Evolutionary conservation across 2,797 vertebrate genomes (phyloP).

Genomic region (Aratinga solstitialis): DNA sequence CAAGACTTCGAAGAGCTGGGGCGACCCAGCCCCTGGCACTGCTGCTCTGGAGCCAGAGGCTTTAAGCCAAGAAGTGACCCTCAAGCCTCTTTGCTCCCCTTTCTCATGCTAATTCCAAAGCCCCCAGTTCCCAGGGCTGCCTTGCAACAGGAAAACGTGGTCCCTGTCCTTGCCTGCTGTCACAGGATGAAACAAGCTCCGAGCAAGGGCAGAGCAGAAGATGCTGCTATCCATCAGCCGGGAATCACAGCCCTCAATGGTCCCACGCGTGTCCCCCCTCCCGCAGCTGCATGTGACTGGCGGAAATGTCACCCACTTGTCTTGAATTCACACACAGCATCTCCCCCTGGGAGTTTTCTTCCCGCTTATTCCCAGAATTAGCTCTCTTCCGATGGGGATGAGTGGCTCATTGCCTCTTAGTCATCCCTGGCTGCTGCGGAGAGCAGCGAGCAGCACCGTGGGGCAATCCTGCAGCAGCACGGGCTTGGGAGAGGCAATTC

Average conservation of each 20-base stretch:
- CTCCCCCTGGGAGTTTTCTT: neutral
- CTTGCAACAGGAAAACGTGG: neutral
- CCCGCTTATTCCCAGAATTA: neutral
- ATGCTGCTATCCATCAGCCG: neutral
- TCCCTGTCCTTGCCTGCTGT: neutral
- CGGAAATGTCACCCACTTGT: neutral
- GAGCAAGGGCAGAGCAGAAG: neutral
- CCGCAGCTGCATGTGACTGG: neutral
- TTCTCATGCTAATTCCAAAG: neutral
- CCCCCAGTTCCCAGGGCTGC: accelerated
- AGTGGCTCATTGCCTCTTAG: neutral
- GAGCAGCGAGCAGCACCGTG: accelerated
- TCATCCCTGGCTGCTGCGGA: neutral
- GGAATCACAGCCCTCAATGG: neutral
- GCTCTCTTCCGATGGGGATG: neutral
- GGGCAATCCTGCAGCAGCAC: neutral
- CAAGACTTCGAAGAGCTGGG: neutral
- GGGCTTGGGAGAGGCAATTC: neutral
- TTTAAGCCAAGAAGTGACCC: neutral
- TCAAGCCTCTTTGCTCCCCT: neutral
- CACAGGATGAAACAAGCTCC: neutral
- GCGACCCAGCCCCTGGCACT: neutral
- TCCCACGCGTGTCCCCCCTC: neutral
- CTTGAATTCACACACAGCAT: neutral
- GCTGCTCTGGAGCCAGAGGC: neutral